Percentiles rank a stretch among this genome's conserved stretches.
Evolutionary conservation across 2,888 invertebrate genomes (phyloP).

Genomic region (Heliothis peltigera): DNA sequence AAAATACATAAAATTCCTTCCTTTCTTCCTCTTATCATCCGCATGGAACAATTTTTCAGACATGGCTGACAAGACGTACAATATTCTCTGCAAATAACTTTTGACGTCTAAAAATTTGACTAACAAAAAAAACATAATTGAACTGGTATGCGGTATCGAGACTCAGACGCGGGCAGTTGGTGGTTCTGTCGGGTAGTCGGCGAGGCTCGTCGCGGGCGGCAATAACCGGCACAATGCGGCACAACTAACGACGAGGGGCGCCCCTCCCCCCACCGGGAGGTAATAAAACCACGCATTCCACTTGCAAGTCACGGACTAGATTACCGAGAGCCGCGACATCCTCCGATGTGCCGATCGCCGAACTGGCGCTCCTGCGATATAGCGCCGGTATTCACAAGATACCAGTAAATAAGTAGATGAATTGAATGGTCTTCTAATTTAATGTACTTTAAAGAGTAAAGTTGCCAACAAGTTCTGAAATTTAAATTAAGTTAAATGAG

Average conservation of each 20-base stretch:
- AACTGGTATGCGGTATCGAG: slow-evolving; percentile 40
- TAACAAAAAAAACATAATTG: slow-evolving; percentile 26
- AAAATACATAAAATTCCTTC: slow-evolving; percentile 6
- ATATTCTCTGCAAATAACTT: slow-evolving; percentile 4
- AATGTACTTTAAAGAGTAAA: slow-evolving; percentile 14
- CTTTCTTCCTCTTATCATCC: neutral
- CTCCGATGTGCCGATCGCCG: slow-evolving; percentile 77
- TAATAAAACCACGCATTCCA: slow-evolving; percentile 86
- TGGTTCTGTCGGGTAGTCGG: slow-evolving; percentile 36
- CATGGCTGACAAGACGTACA: neutral
- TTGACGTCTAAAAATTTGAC: neutral
- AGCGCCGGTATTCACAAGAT: slow-evolving; percentile 39
- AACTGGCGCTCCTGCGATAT: slow-evolving; percentile 50
- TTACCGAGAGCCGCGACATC: slow-evolving; percentile 82
- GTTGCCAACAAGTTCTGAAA: neutral
- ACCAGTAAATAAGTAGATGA: slow-evolving; percentile 41
- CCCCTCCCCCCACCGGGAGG: slow-evolving; percentile 65
- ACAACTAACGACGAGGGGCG: slow-evolving; percentile 72
- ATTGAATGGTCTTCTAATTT: slow-evolving; percentile 28
- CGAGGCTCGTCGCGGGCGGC: slow-evolving; percentile 60
- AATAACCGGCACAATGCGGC: slow-evolving; percentile 78
- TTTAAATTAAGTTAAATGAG: neutral
- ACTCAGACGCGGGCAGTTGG: slow-evolving; percentile 30
- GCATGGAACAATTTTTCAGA: slow-evolving; percentile 5
- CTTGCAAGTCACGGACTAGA: slow-evolving; percentile 89